Base-by-base conservation (phyloP, 1,140 invertebrate genomes). In the Belonocnema kinseyi region DNA sequence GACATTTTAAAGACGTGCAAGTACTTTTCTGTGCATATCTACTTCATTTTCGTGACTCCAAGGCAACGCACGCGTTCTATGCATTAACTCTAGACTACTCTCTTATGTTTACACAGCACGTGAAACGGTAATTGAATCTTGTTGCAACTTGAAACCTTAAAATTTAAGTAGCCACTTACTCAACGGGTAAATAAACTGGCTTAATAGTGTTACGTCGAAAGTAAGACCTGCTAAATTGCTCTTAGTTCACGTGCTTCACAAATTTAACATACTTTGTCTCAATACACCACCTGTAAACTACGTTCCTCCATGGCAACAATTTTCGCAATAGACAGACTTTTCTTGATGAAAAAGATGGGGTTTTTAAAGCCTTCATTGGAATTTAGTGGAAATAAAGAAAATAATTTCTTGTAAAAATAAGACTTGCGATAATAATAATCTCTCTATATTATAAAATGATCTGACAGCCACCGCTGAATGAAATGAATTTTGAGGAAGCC, bases 91-190 rank as follows among this genome's bases (percentile, higher is more conserved):
- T 76, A 72, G 52, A 71, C 70, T 53, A 73, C 73, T 78, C 76
- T 83, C 85, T 83, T 82, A 85, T 85, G 77, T 85, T 81, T 82
- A 83, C 80, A 73, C 74, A 17, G 79, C 80, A 80, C 82, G 81
- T 85, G 78, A 78, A 78, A 78, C 78, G 80, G 80, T 88, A 86
- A 87, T 85, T 85, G 82, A 88, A 87, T 88, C 80, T 73, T 76
- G 77, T 78, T 81, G 81, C 79, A 74, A 79, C 76, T 75, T 81
- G 80, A 82, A 83, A 83, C 80, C 80, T 86, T 83, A 83, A 86
- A 86, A 82, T 85, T 86, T 85, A 82, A 87, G 80, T 85, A 83
- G 73, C 80, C 81, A 73, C 80, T 83, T 83, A 83, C 75, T 73
- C 73, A 73, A 19, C 73, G 77, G 77, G 76, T 83, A 80, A 86